Conservation (phyloP, 2,797 vertebrate species). For the Gallinago nigripennis region DNA sequence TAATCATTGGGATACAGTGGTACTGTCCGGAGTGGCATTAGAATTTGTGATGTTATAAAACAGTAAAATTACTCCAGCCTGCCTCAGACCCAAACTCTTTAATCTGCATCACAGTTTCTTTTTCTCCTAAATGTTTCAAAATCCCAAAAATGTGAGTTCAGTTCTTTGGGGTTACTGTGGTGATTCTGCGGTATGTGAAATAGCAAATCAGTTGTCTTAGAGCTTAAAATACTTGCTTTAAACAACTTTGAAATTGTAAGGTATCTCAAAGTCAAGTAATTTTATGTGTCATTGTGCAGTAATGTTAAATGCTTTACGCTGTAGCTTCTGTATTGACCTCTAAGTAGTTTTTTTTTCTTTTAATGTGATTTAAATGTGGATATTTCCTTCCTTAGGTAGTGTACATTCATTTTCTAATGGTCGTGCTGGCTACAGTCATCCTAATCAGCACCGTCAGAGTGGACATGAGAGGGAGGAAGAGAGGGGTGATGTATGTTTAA, state of each 20-base stretch:
- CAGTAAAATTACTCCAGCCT: not conserved
- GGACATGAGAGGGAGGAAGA: slow-evolving; percentile 92
- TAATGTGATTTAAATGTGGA: not conserved
- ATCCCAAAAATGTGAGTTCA: not conserved
- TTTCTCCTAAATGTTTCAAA: not conserved
- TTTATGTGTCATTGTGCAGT: not conserved
- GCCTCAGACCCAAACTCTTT: not conserved
- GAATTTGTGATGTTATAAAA: not conserved
- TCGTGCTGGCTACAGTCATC: slow-evolving; percentile 88
- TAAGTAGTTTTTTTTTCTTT: not conserved
- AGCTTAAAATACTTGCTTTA: not conserved
- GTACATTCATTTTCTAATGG: slow-evolving; percentile 92
- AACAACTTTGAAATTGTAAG: not conserved
- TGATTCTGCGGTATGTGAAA: not conserved
- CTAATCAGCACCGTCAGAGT: slow-evolving; percentile 85
- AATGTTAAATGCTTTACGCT: not conserved
- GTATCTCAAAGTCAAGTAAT: not conserved
- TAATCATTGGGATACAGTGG: fast-evolving
- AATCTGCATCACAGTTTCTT: not conserved
- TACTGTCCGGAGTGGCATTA: not conserved
- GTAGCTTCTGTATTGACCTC: not conserved
- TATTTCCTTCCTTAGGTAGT: slow-evolving; percentile 80
- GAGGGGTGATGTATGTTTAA: slow-evolving; percentile 89
- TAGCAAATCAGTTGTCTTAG: not conserved
- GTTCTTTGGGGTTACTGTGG: not conserved